A percentile compares a stretch with the other conserved stretches of the same genome.
These are phyloP conservation scores for Pituophis catenifer DNA, from an alignment of 2,113 vertebrate genomes.

Conservation along the genomic window DNA sequence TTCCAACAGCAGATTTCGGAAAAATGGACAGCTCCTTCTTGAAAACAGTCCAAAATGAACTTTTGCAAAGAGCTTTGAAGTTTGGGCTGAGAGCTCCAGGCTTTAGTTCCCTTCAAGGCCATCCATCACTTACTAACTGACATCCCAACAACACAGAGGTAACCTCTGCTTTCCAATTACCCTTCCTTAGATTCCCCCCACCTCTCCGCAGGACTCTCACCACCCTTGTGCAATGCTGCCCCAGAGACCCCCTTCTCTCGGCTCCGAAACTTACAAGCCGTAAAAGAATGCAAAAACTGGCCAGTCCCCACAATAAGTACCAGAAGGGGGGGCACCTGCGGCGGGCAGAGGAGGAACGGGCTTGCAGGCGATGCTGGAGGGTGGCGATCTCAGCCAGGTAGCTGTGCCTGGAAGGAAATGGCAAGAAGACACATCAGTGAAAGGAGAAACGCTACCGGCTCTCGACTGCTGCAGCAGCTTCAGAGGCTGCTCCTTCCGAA, in stretches of 20 bases:
- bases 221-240: neutral
- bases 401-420: neutral
- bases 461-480: neutral
- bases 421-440: neutral
- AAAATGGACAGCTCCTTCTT: neutral
- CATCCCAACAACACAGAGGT: neutral
- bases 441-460: neutral
- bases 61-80: neutral
- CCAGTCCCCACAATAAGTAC: constrained; percentile 23
- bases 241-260: neutral
- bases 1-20: neutral
- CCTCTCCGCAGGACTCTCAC: neutral
- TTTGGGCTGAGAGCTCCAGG: neutral
- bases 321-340: constrained; percentile 8
- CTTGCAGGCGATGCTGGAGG: neutral
- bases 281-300: neutral
- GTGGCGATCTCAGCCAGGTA: constrained; percentile 2
- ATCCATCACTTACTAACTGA: neutral
- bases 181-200: neutral
- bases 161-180: neutral
- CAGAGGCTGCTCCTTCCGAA: neutral
- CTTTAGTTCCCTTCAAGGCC: neutral
- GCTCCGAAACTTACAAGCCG: neutral
- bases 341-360: neutral
- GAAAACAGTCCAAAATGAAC: no score